Evolutionary conservation across 2,797 vertebrate genomes (phyloP).

Genomic region (Mycteria americana): DNA sequence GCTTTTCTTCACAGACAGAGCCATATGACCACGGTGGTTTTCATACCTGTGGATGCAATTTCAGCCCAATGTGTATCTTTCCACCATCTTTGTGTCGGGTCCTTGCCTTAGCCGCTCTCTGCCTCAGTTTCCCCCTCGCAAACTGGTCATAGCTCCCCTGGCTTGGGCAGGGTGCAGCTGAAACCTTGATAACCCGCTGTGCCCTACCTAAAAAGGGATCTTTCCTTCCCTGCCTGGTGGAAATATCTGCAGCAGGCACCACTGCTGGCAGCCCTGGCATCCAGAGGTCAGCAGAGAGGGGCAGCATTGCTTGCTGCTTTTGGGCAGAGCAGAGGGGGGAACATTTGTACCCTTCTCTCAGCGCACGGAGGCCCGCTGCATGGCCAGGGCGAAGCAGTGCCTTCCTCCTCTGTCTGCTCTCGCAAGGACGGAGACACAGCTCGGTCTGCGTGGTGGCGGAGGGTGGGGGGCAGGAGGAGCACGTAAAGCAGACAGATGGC

Average conservation of each 20-base stretch:
- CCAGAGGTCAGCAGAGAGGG: background rate
- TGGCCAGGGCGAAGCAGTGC: accelerated
- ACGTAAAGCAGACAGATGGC: conserved; percentile 37
- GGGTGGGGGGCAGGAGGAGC: background rate
- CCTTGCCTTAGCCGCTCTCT: background rate
- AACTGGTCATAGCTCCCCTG: background rate
- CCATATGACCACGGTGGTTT: background rate
- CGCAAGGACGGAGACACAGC: accelerated
- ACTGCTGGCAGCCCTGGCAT: background rate
- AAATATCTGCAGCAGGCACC: background rate
- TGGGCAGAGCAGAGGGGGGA: background rate
- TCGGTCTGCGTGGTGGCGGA: accelerated
- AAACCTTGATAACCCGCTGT: background rate
- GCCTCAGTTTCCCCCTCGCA: background rate
- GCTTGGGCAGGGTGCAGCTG: accelerated
- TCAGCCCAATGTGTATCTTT: background rate
- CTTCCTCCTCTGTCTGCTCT: background rate
- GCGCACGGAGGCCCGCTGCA: accelerated
- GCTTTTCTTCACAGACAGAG: background rate
- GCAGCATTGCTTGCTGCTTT: background rate
- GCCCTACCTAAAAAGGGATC: background rate
- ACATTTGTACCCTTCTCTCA: background rate
- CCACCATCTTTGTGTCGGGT: background rate
- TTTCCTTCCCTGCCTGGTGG: background rate
- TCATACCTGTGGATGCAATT: background rate